A percentile compares a stretch with the other conserved stretches of the same genome.
Conservation (phyloP, 2,888 invertebrate species). For the Orthosia gracilis region DNA sequence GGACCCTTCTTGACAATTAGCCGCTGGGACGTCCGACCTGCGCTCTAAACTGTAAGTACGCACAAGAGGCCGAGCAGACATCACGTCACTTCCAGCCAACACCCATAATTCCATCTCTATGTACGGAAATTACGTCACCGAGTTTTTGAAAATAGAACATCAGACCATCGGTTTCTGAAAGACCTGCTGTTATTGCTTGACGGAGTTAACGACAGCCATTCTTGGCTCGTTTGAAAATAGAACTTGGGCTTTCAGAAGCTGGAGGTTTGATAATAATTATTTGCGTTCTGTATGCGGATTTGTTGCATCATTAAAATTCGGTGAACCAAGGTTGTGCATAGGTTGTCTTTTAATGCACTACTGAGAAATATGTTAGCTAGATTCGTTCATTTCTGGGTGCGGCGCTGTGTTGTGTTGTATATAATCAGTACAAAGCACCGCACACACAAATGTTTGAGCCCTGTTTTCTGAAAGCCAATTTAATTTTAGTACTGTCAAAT, state of each 20-base stretch:
- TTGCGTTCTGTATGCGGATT: conserved; percentile 20
- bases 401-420: not conserved
- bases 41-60: conserved; percentile 93
- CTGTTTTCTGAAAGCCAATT: conserved; percentile 7
- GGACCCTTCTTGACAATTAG: conserved; percentile 94
- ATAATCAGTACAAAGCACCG: not conserved
- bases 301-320: conserved; percentile 31
- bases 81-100: conserved; percentile 73
- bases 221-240: conserved; percentile 12
- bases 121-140: conserved; percentile 25
- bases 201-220: not conserved
- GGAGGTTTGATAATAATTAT: conserved; percentile 6
- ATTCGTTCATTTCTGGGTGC: conserved; percentile 12
- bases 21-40: conserved; percentile 93
- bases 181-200: not conserved
- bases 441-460: not conserved
- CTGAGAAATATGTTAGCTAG: not conserved
- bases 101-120: conserved; percentile 33
- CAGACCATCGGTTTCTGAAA: conserved; percentile 11
- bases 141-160: conserved; percentile 14
- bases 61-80: conserved; percentile 79
- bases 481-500: not conserved
- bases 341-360: conserved; percentile 17
- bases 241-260: conserved; percentile 8
- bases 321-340: conserved; percentile 36